Conservation (phyloP, 2,797 vertebrate genomes). For the Sebastes nivosus region DNA sequence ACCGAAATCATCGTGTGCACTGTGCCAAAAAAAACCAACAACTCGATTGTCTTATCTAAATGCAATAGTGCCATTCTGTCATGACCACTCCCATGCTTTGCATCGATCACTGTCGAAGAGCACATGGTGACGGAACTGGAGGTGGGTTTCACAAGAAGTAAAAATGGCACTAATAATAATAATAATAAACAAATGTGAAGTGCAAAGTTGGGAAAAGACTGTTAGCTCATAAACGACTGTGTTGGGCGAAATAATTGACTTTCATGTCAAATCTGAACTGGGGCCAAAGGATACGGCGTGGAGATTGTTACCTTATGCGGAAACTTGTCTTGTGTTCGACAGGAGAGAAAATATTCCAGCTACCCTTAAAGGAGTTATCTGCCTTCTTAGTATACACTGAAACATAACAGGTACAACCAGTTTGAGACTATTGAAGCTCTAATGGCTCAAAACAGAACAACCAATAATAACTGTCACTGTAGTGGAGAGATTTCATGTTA, state of each 20-base stretch:
- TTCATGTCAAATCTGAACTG: constrained; percentile 23
- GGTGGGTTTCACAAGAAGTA: constrained; percentile 37
- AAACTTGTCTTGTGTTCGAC: constrained; percentile 7
- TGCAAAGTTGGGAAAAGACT: constrained; percentile 60
- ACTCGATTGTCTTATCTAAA: constrained; percentile 67
- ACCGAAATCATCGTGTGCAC: constrained; percentile 64
- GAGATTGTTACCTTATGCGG: background rate
- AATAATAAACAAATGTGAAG: constrained; percentile 62
- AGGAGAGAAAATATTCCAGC: constrained; percentile 9
- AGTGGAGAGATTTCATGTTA: background rate
- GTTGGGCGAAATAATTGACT: constrained; percentile 15
- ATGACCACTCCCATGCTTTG: constrained; percentile 63
- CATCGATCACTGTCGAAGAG: constrained; percentile 64
- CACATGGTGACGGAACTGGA: constrained; percentile 49
- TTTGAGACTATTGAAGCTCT: constrained; percentile 10
- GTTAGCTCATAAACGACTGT: constrained; percentile 50
- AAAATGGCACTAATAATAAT: constrained; percentile 47
- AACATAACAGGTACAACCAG: constrained; percentile 10
- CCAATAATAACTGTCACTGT: background rate
- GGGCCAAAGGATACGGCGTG: constrained; percentile 42
- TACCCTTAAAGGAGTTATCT: background rate
- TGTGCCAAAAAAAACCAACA: constrained; percentile 68
- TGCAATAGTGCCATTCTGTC: constrained; percentile 76
- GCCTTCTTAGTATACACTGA: constrained; percentile 41
- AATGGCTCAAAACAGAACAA: constrained; percentile 2